A percentile compares a stretch with the other conserved stretches of the same genome.
Evolutionary conservation across 2,797 vertebrate genomes (phyloP).

Genomic region (Rhinogobio ventralis): DNA sequence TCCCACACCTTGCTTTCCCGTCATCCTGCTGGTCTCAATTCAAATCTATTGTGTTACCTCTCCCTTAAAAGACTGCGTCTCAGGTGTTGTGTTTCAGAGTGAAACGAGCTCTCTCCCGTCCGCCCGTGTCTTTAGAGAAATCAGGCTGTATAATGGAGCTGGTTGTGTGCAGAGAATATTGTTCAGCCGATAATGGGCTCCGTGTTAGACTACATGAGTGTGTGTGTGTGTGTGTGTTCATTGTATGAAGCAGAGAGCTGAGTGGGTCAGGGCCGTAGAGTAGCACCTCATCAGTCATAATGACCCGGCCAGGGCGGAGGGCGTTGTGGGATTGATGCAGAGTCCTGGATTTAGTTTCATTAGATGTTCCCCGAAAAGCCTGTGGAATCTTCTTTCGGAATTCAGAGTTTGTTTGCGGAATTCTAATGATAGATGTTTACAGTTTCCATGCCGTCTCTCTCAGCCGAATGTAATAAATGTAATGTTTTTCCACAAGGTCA

Average conservation of each 20-base stretch:
- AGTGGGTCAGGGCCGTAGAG: conserved; percentile 70
- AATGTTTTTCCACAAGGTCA: background rate
- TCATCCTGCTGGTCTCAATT: conserved; percentile 61
- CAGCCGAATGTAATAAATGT: conserved; percentile 1
- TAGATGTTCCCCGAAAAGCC: conserved; percentile 70
- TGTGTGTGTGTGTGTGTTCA: conserved; percentile 55
- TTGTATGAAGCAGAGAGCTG: conserved; percentile 70
- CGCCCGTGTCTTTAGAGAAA: conserved; percentile 51
- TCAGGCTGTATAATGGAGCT: conserved; percentile 68
- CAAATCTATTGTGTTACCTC: conserved; percentile 72
- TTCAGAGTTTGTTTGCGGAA: conserved; percentile 32
- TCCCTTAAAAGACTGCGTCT: conserved; percentile 72
- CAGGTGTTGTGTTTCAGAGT: conserved; percentile 67
- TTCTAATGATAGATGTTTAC: conserved; percentile 32
- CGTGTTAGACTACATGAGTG: conserved; percentile 59
- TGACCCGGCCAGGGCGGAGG: conserved; percentile 63
- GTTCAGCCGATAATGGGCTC: conserved; percentile 63
- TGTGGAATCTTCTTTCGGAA: conserved; percentile 29
- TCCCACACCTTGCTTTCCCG: conserved; percentile 61
- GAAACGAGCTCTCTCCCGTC: conserved; percentile 62
- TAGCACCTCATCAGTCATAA: conserved; percentile 79
- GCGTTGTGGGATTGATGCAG: conserved; percentile 72
- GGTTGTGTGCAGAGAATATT: conserved; percentile 65
- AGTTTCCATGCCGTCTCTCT: background rate
- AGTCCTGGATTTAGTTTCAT: conserved; percentile 69